Percentiles rank a stretch among this genome's conserved stretches.
These are phyloP conservation scores for Grapholita molesta DNA, from an alignment of 1,140 invertebrate species.

Conservation along the genomic window DNA sequence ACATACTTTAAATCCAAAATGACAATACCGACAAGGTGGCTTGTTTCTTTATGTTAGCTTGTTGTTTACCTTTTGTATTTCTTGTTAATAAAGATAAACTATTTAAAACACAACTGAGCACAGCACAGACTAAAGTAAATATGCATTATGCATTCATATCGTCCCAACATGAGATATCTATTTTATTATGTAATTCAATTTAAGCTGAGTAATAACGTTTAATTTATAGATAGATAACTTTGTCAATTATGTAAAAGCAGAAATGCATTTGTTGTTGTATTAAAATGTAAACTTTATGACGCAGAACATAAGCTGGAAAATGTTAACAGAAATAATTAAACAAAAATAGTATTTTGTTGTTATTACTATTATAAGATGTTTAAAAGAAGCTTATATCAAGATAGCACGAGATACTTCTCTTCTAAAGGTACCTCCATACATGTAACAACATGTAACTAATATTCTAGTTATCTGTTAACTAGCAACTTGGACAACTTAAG, in stretches of 20 bases:
- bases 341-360: not conserved
- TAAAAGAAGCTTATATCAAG: too few species aligned
- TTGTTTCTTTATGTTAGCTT: too few species aligned
- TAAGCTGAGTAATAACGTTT: not conserved
- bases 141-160: not conserved
- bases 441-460: too few species aligned
- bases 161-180: not conserved
- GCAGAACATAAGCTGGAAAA: not conserved
- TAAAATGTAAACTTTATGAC: not conserved
- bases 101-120: not conserved
- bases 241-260: not conserved
- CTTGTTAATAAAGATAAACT: too few species aligned
- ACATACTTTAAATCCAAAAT: too few species aligned
- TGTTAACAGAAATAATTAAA: not conserved
- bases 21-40: too few species aligned
- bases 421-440: too few species aligned
- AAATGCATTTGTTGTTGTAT: not conserved
- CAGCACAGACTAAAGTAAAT: not conserved
- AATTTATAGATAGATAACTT: not conserved
- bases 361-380: too few species aligned
- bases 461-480: too few species aligned
- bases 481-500: too few species aligned
- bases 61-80: too few species aligned
- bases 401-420: too few species aligned
- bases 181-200: not conserved